Evolutionary conservation across 1,140 invertebrate species (phyloP), one percentile per base, ranked within the genome.

Genomic region (Cotesia vestalis): DNA sequence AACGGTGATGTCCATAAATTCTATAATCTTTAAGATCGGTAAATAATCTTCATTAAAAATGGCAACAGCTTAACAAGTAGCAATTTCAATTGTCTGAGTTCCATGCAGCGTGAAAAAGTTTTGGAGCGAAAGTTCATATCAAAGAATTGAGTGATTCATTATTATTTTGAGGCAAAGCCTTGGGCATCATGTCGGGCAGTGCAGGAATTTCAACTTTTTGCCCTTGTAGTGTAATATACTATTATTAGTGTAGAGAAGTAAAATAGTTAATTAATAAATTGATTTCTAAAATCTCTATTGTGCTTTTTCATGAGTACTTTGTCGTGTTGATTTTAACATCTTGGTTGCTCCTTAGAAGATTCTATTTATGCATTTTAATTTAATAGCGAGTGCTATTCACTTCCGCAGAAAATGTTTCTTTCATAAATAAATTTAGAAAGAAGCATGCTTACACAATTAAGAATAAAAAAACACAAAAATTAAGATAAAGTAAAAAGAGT

Each of bases 281-380:
- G 53, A 55, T 20, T 11, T 55, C 3, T 55, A 4, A 55, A 12
- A 55, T 55, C 4, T 14, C n/a, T 5, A 2, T 12, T 55, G 53
- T 55, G 5, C 12, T n/a, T 55, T 55, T 55, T 20, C 2, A 55
- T 55, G 53, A n/a, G 8, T 55, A 20, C 34, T 17, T 61, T 61
- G 9, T 61, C 17, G 35, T 61, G 34, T 35, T 61, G 17, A 71
- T 40, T 40, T 9, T 40, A 4, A 40, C 38, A 4, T 40, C 38
- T 9, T 5, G 38, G 38, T 40, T 40, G 73, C 75, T 80, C 74
- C 74, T 79, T 81, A 79, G 73, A 64, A 74, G 79, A 79, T 77
- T 71, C 60, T 76, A 75, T 79, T 79, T 78, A 77, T 77, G 68
- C 61, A 20, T 40, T 40, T 27, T 40, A 9, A 40, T 40, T 4